Evolutionary conservation across 2,888 invertebrate species (phyloP).

Genomic region (Hirtodrosophila histrioides): DNA sequence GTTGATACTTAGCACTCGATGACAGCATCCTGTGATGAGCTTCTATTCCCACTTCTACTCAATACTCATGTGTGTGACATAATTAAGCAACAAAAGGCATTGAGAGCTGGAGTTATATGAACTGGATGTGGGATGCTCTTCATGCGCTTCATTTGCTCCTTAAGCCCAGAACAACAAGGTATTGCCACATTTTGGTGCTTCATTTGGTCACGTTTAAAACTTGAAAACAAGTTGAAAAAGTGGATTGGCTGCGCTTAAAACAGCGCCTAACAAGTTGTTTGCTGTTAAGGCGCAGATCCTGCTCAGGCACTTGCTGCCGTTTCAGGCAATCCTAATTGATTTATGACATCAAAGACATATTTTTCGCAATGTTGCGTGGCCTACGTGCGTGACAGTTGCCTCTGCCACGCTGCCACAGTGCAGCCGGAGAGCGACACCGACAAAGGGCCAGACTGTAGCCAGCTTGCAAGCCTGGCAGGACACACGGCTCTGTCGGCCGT

Average conservation of each 20-base stretch:
- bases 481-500: constrained; percentile 45
- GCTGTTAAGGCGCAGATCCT: constrained; percentile 66
- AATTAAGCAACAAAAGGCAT: constrained; percentile 66
- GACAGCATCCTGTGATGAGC: constrained; percentile 44
- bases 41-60: constrained; percentile 17
- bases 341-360: constrained; percentile 84
- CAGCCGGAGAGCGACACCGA: constrained; percentile 3
- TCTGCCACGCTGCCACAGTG: constrained; percentile 28
- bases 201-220: constrained; percentile 70
- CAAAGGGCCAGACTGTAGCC: constrained; percentile 5
- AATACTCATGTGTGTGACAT: constrained; percentile 47
- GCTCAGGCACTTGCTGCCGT: constrained; percentile 44
- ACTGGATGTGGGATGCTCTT: constrained; percentile 4
- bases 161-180: constrained; percentile 14
- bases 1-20: constrained; percentile 59
- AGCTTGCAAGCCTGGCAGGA: constrained; percentile 23
- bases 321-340: constrained; percentile 79
- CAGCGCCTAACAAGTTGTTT: constrained; percentile 67
- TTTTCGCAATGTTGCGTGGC: constrained; percentile 83
- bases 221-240: constrained; percentile 52
- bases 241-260: constrained; percentile 30
- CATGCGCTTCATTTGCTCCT: constrained; percentile 48
- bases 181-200: constrained; percentile 20
- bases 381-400: constrained; percentile 82
- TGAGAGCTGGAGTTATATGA: not conserved